Base-by-base conservation (phyloP, 2,888 invertebrate species). In the Coleophora deauratella region DNA sequence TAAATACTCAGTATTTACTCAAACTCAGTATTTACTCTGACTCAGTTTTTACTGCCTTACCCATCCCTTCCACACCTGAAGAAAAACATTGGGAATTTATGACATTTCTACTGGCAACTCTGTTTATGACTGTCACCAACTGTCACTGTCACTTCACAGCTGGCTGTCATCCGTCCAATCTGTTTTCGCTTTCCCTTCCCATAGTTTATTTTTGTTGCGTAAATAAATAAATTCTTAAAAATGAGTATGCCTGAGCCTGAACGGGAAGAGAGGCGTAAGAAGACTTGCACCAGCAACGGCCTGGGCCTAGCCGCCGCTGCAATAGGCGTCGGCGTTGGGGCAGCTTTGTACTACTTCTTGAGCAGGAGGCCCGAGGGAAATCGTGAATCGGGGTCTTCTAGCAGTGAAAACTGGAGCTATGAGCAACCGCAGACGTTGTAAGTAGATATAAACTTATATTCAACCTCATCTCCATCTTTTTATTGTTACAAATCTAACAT, bases 331-430 rank as follows among this genome's bases (percentile, higher is more conserved):
- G 80, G 82, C 0, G 74, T 84, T 56, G 84, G 82, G 37, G 80
- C 82, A 2, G 82, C 82, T 13, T 43, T 84, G 51, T 84, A 79
- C 62, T 84, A 84, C 64, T 72, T 72, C 58, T 77, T 79, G 49
- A 79, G 61, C 51, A 79, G 75, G 57, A 50, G 70, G 37, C 49
- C 60, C 21, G 78, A 77, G 45, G 59, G 72, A 13, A 75, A 76
- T 1, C 59, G 65, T 37, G 45, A 57, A 1, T 68, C 65, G 46
- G 79, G 76, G 10, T 66, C 21, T 21, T 21, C 80, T 1, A 71
- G 76, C 2, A 59, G 67, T n/a, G 51, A 57, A n/a, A 52, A 51
- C 4, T 79, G 80, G 78, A 46, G 46, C 3, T 54, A 52, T 45
- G 71, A 77, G 34, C 56, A 56, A 49, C 53, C 62, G 10, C 40